Percentiles rank a stretch among this genome's conserved stretches.
Conservation (phyloP, 2,113 vertebrate genomes). For the Drymodes brunneopygia region DNA sequence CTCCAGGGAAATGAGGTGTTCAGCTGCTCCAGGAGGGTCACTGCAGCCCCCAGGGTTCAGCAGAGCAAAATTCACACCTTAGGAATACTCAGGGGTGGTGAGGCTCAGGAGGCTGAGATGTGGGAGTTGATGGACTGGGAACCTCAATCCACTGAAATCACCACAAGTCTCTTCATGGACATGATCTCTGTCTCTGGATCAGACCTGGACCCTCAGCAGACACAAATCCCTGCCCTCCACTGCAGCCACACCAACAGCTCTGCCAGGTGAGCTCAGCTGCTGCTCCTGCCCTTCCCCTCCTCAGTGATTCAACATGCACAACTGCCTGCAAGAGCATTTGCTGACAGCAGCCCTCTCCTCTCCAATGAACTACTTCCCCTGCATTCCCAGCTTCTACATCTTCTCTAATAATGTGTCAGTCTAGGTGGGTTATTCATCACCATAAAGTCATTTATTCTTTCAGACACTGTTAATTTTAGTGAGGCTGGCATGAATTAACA, state of each 20-base stretch:
- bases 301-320: not conserved
- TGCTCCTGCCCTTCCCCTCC: not conserved
- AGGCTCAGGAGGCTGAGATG: not conserved
- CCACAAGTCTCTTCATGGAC: not conserved
- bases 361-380: not conserved
- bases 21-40: not conserved
- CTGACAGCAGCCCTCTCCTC: not conserved
- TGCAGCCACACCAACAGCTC: not conserved
- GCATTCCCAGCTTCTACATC: not conserved
- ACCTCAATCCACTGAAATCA: not conserved
- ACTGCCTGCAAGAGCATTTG: not conserved
- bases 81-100: not conserved
- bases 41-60: not conserved
- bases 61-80: not conserved
- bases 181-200: not conserved
- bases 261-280: not conserved
- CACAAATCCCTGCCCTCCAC: not conserved
- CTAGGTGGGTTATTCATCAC: slow-evolving; percentile 19
- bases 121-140: not conserved
- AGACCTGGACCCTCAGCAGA: not conserved
- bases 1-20: not conserved
- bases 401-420: not conserved
- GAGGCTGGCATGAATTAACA: slow-evolving; percentile 41
- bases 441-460: slow-evolving; percentile 22
- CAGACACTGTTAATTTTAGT: slow-evolving; percentile 43